Evolutionary conservation across 2,113 vertebrate species (phyloP).

Genomic region (Aplodontia rufa): DNA sequence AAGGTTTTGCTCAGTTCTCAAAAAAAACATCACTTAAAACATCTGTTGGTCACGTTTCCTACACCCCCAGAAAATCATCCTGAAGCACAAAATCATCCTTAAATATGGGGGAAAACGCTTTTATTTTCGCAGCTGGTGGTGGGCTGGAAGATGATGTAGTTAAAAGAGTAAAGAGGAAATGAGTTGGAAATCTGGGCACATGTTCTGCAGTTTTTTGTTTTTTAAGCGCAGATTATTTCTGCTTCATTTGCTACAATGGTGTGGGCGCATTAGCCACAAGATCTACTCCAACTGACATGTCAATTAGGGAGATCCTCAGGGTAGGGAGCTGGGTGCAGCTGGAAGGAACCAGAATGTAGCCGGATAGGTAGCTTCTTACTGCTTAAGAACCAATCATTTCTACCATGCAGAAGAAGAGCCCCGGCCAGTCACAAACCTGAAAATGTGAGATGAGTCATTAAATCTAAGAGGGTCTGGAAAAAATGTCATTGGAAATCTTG

Average conservation of each 20-base stretch:
- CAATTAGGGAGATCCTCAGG: neutral
- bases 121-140: constrained; percentile 78
- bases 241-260: constrained; percentile 55
- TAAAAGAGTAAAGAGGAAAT: constrained; percentile 63
- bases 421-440: accelerated
- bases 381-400: neutral
- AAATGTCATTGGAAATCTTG: neutral
- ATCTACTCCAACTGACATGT: neutral
- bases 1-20: neutral
- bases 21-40: constrained; percentile 21
- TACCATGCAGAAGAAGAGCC: neutral
- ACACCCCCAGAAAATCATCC: constrained; percentile 49
- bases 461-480: neutral
- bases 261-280: neutral
- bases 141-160: constrained; percentile 65
- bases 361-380: neutral
- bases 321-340: neutral
- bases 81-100: constrained; percentile 61
- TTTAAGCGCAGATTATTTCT: constrained; percentile 65
- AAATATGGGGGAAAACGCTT: constrained; percentile 65
- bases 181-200: constrained; percentile 61
- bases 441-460: neutral
- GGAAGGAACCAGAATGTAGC: neutral
- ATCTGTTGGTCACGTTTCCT: constrained; percentile 64
- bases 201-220: constrained; percentile 35